Evolutionary conservation across 2,888 invertebrate species (phyloP).

Genomic region (Lycaena phlaeas): DNA sequence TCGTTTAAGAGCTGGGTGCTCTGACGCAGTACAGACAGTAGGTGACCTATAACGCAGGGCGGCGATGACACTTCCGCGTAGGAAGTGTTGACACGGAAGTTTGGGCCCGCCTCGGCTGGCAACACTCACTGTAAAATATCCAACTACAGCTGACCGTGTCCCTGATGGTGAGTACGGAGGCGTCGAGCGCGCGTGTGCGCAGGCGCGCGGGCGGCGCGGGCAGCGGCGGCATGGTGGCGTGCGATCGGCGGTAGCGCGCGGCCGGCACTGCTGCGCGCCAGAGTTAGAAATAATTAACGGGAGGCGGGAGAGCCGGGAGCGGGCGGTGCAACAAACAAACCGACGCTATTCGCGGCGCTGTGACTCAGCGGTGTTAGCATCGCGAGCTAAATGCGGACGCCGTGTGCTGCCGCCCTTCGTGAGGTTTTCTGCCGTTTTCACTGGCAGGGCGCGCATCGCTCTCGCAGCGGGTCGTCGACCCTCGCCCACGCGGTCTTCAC

Average conservation of each 20-base stretch:
- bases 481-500: slow-evolving; percentile 45
- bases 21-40: slow-evolving; percentile 32
- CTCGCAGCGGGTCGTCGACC: slow-evolving; percentile 64
- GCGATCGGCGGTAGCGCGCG: slow-evolving; percentile 49
- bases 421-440: slow-evolving; percentile 64
- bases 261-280: slow-evolving; percentile 51
- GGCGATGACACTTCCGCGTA: slow-evolving; percentile 21
- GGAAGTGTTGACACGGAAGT: slow-evolving; percentile 17
- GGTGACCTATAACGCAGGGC: slow-evolving; percentile 29
- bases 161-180: slow-evolving; percentile 71
- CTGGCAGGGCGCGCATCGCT: slow-evolving; percentile 51
- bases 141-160: slow-evolving; percentile 82
- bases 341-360: slow-evolving; percentile 64
- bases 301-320: slow-evolving; percentile 61
- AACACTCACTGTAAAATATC: slow-evolving; percentile 82
- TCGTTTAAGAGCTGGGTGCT: slow-evolving; percentile 15
- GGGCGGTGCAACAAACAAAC: slow-evolving; percentile 69
- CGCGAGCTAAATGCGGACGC: slow-evolving; percentile 70
- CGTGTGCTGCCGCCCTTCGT: slow-evolving; percentile 65
- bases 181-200: slow-evolving; percentile 70
- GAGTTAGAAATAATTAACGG: slow-evolving; percentile 58
- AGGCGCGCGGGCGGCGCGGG: slow-evolving; percentile 53
- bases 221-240: slow-evolving; percentile 58
- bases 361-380: slow-evolving; percentile 67
- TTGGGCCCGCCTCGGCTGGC: slow-evolving; percentile 22